Evolutionary conservation across 2,113 vertebrate genomes (phyloP).

Genomic region (Oceanodroma tethys): DNA sequence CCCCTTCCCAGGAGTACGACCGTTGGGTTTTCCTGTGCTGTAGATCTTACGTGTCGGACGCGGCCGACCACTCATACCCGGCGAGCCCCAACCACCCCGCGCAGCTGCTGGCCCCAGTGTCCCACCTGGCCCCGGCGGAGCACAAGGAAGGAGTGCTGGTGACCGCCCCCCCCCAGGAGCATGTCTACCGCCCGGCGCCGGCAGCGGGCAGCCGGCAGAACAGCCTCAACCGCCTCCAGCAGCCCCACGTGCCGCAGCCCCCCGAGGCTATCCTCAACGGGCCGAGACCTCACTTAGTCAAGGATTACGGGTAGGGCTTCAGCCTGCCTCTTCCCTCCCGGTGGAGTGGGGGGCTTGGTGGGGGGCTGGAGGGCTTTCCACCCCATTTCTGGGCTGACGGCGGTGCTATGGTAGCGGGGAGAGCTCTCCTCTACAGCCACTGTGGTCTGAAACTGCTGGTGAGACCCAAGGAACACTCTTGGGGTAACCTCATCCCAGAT

Average conservation of each 20-base stretch:
- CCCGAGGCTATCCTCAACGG: slow-evolving; percentile 83
- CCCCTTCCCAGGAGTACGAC: not conserved
- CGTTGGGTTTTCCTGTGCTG: not conserved
- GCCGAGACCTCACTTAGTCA: slow-evolving; percentile 81
- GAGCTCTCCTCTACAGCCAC: not conserved
- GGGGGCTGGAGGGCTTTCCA: not conserved
- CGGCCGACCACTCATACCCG: slow-evolving; percentile 79
- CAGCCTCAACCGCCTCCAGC: slow-evolving; percentile 81
- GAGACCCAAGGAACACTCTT: rapidly evolving
- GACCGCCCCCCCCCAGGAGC: slow-evolving; percentile 79
- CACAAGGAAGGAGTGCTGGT: slow-evolving; percentile 75
- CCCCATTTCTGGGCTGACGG: not conserved
- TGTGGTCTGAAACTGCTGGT: rapidly evolving
- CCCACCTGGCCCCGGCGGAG: slow-evolving; percentile 71
- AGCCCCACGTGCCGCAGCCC: slow-evolving; percentile 70
- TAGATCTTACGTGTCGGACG: slow-evolving; percentile 84
- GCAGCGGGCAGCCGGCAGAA: slow-evolving; percentile 76
- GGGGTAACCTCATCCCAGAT: not conserved
- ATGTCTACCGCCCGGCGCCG: slow-evolving; percentile 69
- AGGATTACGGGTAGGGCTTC: slow-evolving; percentile 81
- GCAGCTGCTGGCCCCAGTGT: slow-evolving; percentile 67
- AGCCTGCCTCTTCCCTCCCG: not conserved
- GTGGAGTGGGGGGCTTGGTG: not conserved
- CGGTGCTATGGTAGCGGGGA: rapidly evolving
- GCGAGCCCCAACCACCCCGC: slow-evolving; percentile 86